These are phyloP conservation scores for Eurosta solidaginis DNA, from an alignment of 1,140 invertebrate genomes.

Conservation along the genomic window DNA sequence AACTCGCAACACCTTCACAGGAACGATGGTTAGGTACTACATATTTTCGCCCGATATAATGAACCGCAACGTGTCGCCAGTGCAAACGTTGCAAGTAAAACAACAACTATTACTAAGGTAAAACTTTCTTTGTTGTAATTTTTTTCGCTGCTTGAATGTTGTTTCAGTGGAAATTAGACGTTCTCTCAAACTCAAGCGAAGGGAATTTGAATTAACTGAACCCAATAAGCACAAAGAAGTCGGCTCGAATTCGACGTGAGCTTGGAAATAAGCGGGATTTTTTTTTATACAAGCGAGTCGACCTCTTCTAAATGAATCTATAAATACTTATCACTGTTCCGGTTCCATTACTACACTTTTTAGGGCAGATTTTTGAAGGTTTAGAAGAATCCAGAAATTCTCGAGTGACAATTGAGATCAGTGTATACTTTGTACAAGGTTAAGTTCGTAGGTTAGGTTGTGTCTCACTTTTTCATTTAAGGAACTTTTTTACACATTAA, in stretches of 20 bases:
- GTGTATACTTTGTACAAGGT: too few relatives aligned
- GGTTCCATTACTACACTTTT: too few relatives aligned
- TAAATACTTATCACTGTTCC: too few relatives aligned
- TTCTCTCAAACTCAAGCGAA: background rate
- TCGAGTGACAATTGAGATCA: too few relatives aligned
- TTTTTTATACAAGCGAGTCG: too few relatives aligned
- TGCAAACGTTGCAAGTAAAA: background rate
- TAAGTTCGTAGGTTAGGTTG: too few relatives aligned
- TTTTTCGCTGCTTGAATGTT: background rate
- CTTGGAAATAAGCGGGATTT: background rate
- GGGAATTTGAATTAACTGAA: too few relatives aligned
- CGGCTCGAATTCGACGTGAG: background rate
- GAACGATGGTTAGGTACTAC: background rate
- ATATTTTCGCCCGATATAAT: background rate
- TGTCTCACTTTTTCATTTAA: too few relatives aligned
- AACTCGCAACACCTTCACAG: slow-evolving; percentile 11
- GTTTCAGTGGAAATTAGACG: background rate
- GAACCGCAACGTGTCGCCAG: background rate
- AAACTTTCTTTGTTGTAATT: background rate
- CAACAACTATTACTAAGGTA: background rate
- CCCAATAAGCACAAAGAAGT: background rate
- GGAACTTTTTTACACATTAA: too few relatives aligned
- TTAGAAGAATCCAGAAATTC: too few relatives aligned
- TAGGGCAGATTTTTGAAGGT: too few relatives aligned
- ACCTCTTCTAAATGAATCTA: too few relatives aligned